Evolutionary conservation across 2,888 invertebrate species (phyloP), one percentile per base, ranked within the genome.

Genomic region (Pyrocoelia pectoralis): DNA sequence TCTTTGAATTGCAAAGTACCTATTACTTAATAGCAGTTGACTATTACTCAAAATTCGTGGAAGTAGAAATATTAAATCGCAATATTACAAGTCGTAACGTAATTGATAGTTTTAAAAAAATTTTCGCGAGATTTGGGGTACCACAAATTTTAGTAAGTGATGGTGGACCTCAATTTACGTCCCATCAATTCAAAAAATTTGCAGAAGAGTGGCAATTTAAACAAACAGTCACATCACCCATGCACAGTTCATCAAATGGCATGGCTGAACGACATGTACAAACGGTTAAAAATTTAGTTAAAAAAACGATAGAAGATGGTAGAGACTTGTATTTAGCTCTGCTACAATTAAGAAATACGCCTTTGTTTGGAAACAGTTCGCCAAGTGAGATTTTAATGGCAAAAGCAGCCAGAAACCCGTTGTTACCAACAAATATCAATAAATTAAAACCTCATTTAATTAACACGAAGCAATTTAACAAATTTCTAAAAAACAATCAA

Each of bases 301-400:
- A 59, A 43, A 58, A 63, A 54, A 12, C 50, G 10, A 15, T 40
- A 40, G 49, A 43, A 15, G 46, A 50, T 19, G 19, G 14, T 2
- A 38, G 19, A 49, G 63, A 63, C 38, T 9, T 63, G 1, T 12
- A 63, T n/a, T 10, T 59, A 18, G 49, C 50, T 10, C 24, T 63
- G 13, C 40, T 59, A 18, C 29, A 54, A 12, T 49, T 48, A 6
- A 29, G 55, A 18, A 54, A 54, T 28, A 54, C 54, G 17, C 58
- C 63, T 10, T 14, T 59, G 5, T 14, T 38, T n/a, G 40, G 38
- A 9, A 46, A 29, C 12, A 13, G 14, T 13, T 53, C 59, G 8
- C 59, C 54, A n/a, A n/a, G 3, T n/a, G 17, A 59, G 33, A 38
- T 53, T 12, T 17, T 59, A 59, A 53, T 53, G 53, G 28, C 46